Evolutionary conservation across 1,140 invertebrate genomes (phyloP).

Genomic region (Drosophila kikkawai): DNA sequence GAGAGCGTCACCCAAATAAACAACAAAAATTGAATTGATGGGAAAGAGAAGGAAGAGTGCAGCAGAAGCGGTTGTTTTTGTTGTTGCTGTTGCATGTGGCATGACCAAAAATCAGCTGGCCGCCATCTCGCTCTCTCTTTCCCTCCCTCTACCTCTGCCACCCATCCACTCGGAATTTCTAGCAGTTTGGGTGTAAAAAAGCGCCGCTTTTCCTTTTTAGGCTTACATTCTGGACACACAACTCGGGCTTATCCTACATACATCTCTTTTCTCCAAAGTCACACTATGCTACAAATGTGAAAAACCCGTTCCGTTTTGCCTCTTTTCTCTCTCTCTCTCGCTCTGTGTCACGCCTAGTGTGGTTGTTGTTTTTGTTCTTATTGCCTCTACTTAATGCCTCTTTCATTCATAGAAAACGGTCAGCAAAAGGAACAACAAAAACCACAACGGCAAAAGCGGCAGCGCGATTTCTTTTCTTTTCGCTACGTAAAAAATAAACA

Average conservation of each 20-base stretch:
- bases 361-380: slow-evolving; percentile 21
- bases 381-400: slow-evolving; percentile 27
- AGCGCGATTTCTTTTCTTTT: slow-evolving; percentile 48
- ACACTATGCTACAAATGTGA: slow-evolving; percentile 35
- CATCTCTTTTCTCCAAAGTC: slow-evolving; percentile 25
- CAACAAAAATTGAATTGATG: slow-evolving; percentile 32
- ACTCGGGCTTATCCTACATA: slow-evolving; percentile 19
- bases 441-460: slow-evolving; percentile 14
- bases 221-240: slow-evolving; percentile 28
- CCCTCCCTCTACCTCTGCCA: neutral
- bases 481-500: slow-evolving; percentile 15
- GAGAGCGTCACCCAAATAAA: slow-evolving; percentile 22
- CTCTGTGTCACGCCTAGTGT: slow-evolving; percentile 31
- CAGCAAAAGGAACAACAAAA: slow-evolving; percentile 33
- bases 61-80: neutral
- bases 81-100: slow-evolving; percentile 49
- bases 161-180: slow-evolving; percentile 1
- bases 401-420: slow-evolving; percentile 54
- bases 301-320: slow-evolving; percentile 33
- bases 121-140: slow-evolving; percentile 2
- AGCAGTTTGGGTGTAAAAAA: slow-evolving; percentile 28
- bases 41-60: slow-evolving; percentile 12
- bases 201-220: slow-evolving; percentile 30
- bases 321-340: slow-evolving; percentile 7
- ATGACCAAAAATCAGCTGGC: slow-evolving; percentile 48